Evolutionary conservation across 2,113 vertebrate species (phyloP), one percentile per base, ranked within the genome.

Genomic region (Todiramphus saurophagus): DNA sequence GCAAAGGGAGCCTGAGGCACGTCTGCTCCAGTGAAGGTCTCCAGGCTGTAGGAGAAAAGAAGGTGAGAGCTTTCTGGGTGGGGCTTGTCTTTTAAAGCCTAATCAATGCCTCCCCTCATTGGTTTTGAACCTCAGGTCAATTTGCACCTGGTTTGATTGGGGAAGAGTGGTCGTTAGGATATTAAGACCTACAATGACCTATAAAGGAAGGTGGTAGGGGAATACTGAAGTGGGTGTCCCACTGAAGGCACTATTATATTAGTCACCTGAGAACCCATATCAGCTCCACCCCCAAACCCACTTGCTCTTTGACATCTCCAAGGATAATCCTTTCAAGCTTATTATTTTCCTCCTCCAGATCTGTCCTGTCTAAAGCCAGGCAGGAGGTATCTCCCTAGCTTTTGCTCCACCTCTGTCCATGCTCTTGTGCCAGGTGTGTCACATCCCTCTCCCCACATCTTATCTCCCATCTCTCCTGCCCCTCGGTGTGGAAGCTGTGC

Each of bases 401-500:
- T 63, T 46, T 55, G 5, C 33, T 82, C 12, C 30, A 18, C 33
- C 30, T 73, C 41, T 19, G 10, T 30, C 48, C 19, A 3, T 4
- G 12, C 19, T 76, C 13, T 67, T 19, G 15, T 62, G 30, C 60
- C 56, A 37, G 41, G 35, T 1, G 2, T 3, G 7, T 67, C 69
- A 28, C 5, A 59, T 8, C 35, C 10, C 8, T 10, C 50, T 85
- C 69, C 48, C 30, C 30, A 14, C 31, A 30, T 11, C 24, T 5
- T 31, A 3, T 17, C 27, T 80, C 25, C 55, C 60, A 7, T 11
- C 30, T 30, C 50, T 43, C 16, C 70, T 16, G 9, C 41, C 51
- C 44, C 44, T 67, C 2, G 0, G 31, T 30, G 0, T 21, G 18
- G 31, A 67, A 83, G 14, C 20, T 16, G 33, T 5, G 12, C 2